Evolutionary conservation across 2,797 vertebrate genomes (phyloP), one percentile per base, ranked within the genome.

Genomic region (Borostomias antarcticus): DNA sequence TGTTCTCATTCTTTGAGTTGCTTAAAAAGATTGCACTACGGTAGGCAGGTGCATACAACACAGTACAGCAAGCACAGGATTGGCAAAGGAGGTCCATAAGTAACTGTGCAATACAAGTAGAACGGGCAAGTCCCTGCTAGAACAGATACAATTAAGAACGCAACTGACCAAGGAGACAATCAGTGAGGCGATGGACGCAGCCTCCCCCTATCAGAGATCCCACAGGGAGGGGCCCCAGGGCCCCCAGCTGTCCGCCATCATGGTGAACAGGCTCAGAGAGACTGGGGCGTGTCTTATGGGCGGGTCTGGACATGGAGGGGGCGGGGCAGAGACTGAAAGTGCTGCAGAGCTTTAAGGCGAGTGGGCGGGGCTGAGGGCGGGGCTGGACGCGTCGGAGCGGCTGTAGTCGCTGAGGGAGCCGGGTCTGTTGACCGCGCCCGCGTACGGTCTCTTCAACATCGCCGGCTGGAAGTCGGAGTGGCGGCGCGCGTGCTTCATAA

Each of bases 401-500:
- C 93, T 93, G 57, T 58, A 58, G 33, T 58, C 57, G 33, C 57
- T 58, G 57, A 58, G 57, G 21, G 57, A 58, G 5, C 57, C 57
- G 21, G 57, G 33, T 35, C 33, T 32, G 3, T 32, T 19, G 21
- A 58, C 52, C 37, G 30, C 50, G 1, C 48, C 30, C 30, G 89
- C 89, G 0, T 86, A 63, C 9, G 89, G 81, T 53, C 91, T 72
- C 81, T 91, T 89, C n/a, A 94, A 91, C 92, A 94, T 93, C 71
- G 91, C 88, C 0, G 92, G 92, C 30, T 93, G 90, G 84, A 94
- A 94, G 70, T 89, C 88, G 80, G 90, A 89, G 0, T 94, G 93
- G 51, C 93, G 92, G 2, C 93, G 92, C 11, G 93, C 93, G 0
- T 95, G 94, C 87, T 95, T 95, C 5, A 89, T 93, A 77, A 94